Conservation (phyloP, 2,888 invertebrate genomes). For the Cylindroiulus punctatus region DNA sequence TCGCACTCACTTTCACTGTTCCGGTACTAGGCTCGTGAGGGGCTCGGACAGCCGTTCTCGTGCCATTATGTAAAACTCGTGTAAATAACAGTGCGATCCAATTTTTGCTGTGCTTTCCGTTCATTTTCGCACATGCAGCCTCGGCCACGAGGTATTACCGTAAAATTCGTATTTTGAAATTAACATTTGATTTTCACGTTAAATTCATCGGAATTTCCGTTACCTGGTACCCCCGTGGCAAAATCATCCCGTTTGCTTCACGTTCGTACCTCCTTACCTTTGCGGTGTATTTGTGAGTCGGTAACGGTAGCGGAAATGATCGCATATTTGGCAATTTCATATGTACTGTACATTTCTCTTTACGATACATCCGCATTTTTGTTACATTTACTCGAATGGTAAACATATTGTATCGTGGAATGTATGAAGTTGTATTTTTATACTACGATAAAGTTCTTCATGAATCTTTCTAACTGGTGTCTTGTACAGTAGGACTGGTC, state of each 20-base stretch:
- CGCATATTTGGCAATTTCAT: background rate
- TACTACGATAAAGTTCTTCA: constrained; percentile 30
- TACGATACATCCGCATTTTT: constrained; percentile 25
- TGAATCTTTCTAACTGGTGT: constrained; percentile 9
- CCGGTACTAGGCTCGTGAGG: background rate
- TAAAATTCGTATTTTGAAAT: background rate
- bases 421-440: constrained; percentile 35
- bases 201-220: background rate
- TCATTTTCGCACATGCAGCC: background rate
- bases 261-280: background rate
- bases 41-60: constrained; percentile 14
- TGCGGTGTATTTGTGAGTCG: background rate
- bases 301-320: background rate
- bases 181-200: background rate
- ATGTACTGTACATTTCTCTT: constrained; percentile 47
- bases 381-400: constrained; percentile 14
- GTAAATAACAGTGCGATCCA: background rate
- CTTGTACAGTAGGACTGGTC: background rate
- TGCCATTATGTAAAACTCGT: constrained; percentile 36
- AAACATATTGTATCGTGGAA: constrained; percentile 5
- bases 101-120: background rate
- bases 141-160: background rate
- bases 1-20: constrained; percentile 11
- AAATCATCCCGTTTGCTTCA: background rate
- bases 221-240: background rate